A percentile compares a stretch with the other conserved stretches of the same genome.
Conservation (phyloP, 1,140 invertebrate species). For the Aphidius ervi region DNA sequence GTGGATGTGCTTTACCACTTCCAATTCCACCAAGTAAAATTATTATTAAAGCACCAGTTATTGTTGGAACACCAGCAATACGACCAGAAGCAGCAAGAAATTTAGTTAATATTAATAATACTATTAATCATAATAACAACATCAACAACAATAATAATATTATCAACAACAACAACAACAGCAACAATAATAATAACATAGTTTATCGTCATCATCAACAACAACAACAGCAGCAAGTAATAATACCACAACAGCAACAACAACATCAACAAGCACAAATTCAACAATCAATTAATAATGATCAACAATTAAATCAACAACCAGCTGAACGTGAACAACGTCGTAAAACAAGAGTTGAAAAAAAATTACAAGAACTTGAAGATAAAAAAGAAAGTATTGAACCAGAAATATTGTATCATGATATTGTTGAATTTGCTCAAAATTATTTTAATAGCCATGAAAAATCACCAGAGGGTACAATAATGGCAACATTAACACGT, state of each 20-base stretch:
- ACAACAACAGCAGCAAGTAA: constrained; percentile 16
- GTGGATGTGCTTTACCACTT: constrained; percentile 54
- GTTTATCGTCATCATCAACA: constrained; percentile 12
- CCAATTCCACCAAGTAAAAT: constrained; percentile 43
- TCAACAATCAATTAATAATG: constrained; percentile 2
- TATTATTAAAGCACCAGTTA: constrained; percentile 34
- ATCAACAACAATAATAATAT: constrained; percentile 26
- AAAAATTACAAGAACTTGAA: constrained; percentile 76
- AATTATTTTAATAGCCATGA: constrained; percentile 90
- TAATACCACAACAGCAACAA: constrained; percentile 19
- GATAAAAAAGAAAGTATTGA: constrained; percentile 57
- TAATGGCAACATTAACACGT: constrained; percentile 84
- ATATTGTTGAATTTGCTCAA: constrained; percentile 90
- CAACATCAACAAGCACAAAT: constrained; percentile 24
- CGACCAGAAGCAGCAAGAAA: constrained; percentile 31
- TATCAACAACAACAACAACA: constrained; percentile 24
- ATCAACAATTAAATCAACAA: constrained; percentile 41
- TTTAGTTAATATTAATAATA: constrained; percentile 27
- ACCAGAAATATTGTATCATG: constrained; percentile 60
- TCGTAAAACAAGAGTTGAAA: constrained; percentile 77
- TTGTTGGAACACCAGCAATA: constrained; percentile 31
- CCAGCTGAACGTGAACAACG: constrained; percentile 66
- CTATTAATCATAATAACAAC: constrained; percentile 28
- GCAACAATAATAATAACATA: background rate
- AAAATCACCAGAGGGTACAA: constrained; percentile 76